These are phyloP conservation scores for Ladona fulva DNA, from an alignment of 1,140 invertebrate species.

Conservation along the genomic window DNA sequence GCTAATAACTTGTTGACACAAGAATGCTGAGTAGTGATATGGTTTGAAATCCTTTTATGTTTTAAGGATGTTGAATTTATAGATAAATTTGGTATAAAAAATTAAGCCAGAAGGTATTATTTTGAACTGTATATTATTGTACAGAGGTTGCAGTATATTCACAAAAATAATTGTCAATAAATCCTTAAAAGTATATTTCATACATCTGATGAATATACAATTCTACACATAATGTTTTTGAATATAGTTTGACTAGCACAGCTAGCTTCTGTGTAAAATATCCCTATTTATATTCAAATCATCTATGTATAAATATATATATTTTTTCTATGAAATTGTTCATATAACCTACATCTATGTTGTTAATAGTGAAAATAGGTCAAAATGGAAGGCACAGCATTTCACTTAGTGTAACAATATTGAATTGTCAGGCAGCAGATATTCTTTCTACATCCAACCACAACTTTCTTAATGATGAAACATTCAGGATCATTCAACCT, in stretches of 20 bases:
- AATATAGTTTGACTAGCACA: background rate
- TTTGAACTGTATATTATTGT: no score
- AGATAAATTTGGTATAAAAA: no score
- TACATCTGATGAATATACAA: slow-evolving; percentile 2
- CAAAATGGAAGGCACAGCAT: background rate
- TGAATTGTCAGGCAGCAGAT: background rate
- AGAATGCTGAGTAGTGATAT: no score
- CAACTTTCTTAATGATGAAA: background rate
- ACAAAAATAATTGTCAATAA: background rate
- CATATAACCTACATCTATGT: background rate
- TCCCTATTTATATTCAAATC: background rate
- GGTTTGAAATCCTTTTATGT: no score
- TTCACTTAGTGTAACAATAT: background rate
- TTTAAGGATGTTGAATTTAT: no score
- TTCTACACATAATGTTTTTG: slow-evolving; percentile 1
- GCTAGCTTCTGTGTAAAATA: slow-evolving; percentile 9
- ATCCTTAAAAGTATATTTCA: background rate
- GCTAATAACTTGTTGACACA: no score
- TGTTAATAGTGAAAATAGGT: slow-evolving; percentile 3
- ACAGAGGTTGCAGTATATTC: no score
- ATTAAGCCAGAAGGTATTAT: no score
- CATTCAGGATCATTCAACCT: background rate
- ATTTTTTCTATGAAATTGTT: background rate
- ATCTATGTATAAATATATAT: slow-evolving; percentile 11
- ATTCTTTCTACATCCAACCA: background rate